A percentile compares a stretch with the other conserved stretches of the same genome.
phyloP scores from a whole-genome alignment of 2,888 invertebrate genomes.

The Melinaea menophilus region DNA sequence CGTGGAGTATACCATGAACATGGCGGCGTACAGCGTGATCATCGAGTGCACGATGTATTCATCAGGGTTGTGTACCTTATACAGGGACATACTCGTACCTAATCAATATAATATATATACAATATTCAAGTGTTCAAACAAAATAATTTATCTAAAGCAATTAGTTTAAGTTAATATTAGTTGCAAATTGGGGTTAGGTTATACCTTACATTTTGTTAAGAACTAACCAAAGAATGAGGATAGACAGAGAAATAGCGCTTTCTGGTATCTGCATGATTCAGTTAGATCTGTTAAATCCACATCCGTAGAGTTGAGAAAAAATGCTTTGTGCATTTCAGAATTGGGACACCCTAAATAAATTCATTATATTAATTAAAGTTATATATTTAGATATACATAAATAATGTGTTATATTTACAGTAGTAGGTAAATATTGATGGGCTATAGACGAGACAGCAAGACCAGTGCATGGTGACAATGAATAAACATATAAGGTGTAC shows the following conservation, averaged over 20 bases:
- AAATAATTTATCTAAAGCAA: too few relatives aligned
- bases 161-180: too few relatives aligned
- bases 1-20: constrained; percentile 49
- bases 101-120: constrained; percentile 13
- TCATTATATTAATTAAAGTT: constrained; percentile 3
- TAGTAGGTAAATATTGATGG: constrained; percentile 43
- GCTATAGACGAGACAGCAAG: constrained; percentile 47
- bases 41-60: constrained; percentile 46
- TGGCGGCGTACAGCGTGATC: constrained; percentile 43
- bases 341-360: constrained; percentile 36
- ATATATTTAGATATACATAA: not conserved
- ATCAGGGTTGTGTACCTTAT: constrained; percentile 35
- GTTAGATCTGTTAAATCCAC: constrained; percentile 30
- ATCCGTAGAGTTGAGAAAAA: constrained; percentile 33
- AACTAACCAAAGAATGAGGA: constrained; percentile 50
- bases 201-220: too few relatives aligned
- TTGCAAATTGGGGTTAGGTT: too few relatives aligned
- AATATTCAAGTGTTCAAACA: not conserved
- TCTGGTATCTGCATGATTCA: constrained; percentile 38
- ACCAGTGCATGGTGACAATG: constrained; percentile 45
- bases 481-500: constrained; percentile 40
- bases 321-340: constrained; percentile 36
- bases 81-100: constrained; percentile 52
- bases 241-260: constrained; percentile 43
- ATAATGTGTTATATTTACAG: constrained; percentile 41